phyloP scores from a whole-genome alignment of 2,888 invertebrate genomes.

The Sminthurides aquaticus region DNA sequence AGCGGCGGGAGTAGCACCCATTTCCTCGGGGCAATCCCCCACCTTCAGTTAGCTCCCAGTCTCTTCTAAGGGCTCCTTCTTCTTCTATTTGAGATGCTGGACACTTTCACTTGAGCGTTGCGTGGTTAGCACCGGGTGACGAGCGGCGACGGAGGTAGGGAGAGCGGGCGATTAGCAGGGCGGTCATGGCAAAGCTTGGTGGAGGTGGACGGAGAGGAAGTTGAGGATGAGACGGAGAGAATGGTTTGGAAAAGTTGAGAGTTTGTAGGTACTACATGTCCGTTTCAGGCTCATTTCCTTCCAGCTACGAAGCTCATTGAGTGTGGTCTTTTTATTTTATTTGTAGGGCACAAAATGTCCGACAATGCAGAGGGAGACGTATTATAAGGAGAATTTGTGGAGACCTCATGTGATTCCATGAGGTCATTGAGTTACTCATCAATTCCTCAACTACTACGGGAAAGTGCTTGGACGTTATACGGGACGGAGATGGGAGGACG shows the following conservation, averaged over 20 bases:
- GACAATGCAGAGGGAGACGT: slow-evolving; percentile 82
- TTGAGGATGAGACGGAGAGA: background rate
- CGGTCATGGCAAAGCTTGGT: slow-evolving; percentile 1
- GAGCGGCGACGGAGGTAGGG: too few species aligned
- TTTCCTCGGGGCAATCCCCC: slow-evolving; percentile 16
- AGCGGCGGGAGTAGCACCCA: slow-evolving; percentile 14
- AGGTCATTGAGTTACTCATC: slow-evolving; percentile 19
- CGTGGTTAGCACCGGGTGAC: too few species aligned
- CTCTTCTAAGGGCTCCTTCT: background rate
- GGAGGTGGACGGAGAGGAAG: background rate
- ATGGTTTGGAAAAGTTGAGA: slow-evolving; percentile 1
- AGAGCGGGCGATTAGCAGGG: too few species aligned
- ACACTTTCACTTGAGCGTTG: too few species aligned
- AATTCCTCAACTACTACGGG: slow-evolving; percentile 8
- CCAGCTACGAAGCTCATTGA: background rate
- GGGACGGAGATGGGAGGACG: too few species aligned
- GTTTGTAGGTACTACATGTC: slow-evolving; percentile 5
- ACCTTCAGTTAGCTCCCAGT: background rate
- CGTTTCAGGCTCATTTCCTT: slow-evolving; percentile 9
- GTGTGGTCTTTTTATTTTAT: slow-evolving; percentile 6
- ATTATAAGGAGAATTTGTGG: slow-evolving; percentile 59
- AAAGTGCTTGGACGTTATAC: background rate
- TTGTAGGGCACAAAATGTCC: slow-evolving; percentile 65
- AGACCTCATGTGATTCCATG: slow-evolving; percentile 33
- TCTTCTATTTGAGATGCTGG: too few species aligned